phyloP scores from a whole-genome alignment of 2,797 vertebrate genomes.

The Varecia variegata region DNA sequence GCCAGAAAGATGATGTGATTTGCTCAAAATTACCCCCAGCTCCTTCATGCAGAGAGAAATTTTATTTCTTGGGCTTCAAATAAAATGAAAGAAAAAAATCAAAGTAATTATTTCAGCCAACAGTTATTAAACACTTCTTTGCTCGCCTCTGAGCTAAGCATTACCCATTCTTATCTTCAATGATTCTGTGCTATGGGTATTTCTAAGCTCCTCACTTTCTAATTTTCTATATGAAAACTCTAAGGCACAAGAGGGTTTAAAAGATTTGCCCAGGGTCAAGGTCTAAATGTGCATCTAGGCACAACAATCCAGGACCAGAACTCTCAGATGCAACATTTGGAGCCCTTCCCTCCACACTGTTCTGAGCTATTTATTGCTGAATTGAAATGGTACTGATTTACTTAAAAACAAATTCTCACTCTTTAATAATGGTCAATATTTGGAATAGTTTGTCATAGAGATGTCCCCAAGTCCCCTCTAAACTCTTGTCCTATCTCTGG shows the following conservation, averaged over 20 bases:
- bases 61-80: background rate
- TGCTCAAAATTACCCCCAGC: background rate
- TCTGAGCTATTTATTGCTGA: background rate
- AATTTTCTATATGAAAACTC: background rate
- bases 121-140: background rate
- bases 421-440: background rate
- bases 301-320: no score
- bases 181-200: background rate
- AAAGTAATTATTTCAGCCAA: background rate
- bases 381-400: background rate
- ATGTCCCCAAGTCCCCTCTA: background rate
- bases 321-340: background rate
- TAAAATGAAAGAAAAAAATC: background rate
- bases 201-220: background rate
- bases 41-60: background rate
- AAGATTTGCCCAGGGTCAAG: background rate
- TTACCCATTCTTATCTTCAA: no score
- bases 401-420: background rate
- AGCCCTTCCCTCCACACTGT: background rate
- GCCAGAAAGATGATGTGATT: background rate
- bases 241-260: background rate
- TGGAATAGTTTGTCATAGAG: background rate
- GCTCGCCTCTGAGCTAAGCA: background rate
- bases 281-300: background rate
- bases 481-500: background rate